These are phyloP conservation scores for Tortrix viridana DNA, from an alignment of 2,888 invertebrate species.

Conservation along the genomic window DNA sequence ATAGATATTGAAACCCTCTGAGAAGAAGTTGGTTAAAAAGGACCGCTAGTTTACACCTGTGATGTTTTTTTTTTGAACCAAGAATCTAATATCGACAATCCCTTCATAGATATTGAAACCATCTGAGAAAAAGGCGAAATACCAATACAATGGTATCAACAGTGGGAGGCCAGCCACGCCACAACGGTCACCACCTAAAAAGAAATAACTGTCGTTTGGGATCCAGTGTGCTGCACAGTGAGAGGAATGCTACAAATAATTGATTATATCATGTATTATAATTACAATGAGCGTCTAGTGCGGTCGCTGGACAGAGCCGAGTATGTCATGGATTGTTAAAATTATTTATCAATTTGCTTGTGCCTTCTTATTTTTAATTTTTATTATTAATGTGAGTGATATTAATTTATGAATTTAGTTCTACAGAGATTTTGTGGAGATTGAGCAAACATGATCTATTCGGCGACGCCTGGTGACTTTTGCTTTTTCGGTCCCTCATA, in stretches of 20 bases:
- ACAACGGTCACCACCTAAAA: constrained; percentile 89
- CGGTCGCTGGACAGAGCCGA: constrained; percentile 76
- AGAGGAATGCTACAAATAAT: constrained; percentile 82
- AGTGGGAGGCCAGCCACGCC: constrained; percentile 94
- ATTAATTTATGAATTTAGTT: constrained; percentile 81
- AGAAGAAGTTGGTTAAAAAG: constrained; percentile 85
- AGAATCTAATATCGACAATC: constrained; percentile 33
- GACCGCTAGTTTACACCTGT: constrained; percentile 30
- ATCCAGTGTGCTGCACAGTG: constrained; percentile 82
- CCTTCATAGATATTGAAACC: constrained; percentile 96
- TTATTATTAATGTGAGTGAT: constrained; percentile 76
- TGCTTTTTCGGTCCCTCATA: constrained; percentile 74
- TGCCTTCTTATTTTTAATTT: constrained; percentile 81
- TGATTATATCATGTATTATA: constrained; percentile 81
- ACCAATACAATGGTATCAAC: constrained; percentile 96
- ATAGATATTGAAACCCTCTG: constrained; percentile 99
- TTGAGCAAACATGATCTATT: constrained; percentile 62
- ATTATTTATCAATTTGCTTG: constrained; percentile 81
- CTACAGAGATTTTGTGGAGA: constrained; percentile 60
- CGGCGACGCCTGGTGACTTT: constrained; percentile 73
- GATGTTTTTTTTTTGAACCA: constrained; percentile 36
- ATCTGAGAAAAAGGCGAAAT: constrained; percentile 99
- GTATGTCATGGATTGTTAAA: constrained; percentile 71
- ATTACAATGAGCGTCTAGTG: constrained; percentile 67
- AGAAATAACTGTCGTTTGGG: constrained; percentile 87